Base-by-base conservation (phyloP, 2,888 invertebrate genomes). In the Bembecia ichneumoniformis region DNA sequence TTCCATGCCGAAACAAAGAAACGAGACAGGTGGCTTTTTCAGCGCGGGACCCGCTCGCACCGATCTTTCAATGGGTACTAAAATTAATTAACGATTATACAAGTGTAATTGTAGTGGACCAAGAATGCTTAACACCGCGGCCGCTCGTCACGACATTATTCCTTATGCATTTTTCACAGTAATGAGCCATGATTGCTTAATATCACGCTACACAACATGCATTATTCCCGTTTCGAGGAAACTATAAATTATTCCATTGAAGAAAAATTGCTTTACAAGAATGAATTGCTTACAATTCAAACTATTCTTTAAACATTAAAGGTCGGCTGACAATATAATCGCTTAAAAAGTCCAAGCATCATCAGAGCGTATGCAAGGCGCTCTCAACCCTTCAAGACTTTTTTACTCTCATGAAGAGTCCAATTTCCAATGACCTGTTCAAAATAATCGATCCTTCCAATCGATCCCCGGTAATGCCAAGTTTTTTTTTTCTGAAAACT, bases 1-100 rank as follows among this genome's bases (percentile, higher is more conserved):
- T 86, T 80, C 77, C 75, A 68, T 74, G 71, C 71, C 80, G 78
- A 83, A 83, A 86, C 84, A 86, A 84, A 86, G 82, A 74, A 83
- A 66, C 63, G 77, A 77, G 78, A 75, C 86, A 86, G 86, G 84
- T 86, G 70, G 74, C 72, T 68, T 65, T 70, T 65, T 70, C 77
- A 70, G 71, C 71, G 28, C 28, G 28, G 7, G 28, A 71, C 71
- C 66, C 71, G 69, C 71, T 66, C 70, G 69, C 68, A 60, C 62
- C 68, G 71, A 67, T 67, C 9, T 66, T 59, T 43, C 70, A 62
- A 69, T n/a, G n/a, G n/a, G n/a, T 66, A 77, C 77, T 79, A 76
- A 79, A 82, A 83, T 82, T 76, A 81, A 80, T 76, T 74, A 68
- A 74, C 66, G 69, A 75, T 71, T 71, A 74, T 66, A 66, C 57